Base-by-base conservation (phyloP, 2,888 invertebrate species). In the Megaustenia siamemsis region DNA sequence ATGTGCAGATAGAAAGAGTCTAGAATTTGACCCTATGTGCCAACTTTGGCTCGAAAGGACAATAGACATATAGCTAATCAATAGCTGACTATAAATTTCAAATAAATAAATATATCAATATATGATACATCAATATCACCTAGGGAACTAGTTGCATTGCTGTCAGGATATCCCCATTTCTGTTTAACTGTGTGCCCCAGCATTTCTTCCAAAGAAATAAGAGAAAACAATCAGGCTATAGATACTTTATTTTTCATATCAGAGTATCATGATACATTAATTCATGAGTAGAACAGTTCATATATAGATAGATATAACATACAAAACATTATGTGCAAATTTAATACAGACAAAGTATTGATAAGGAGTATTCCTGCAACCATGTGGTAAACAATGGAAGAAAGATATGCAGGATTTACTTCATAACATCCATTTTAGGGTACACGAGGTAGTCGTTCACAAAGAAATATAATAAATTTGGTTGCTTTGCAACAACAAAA, bases 191-290 rank as follows among this genome's bases (percentile, higher is more conserved):
- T n/a, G n/a, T n/a, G n/a, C n/a, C n/a, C n/a, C n/a, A n/a, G n/a
- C n/a, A n/a, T n/a, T n/a, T n/a, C n/a, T n/a, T n/a, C n/a, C n/a
- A n/a, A n/a, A n/a, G n/a, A n/a, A n/a, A n/a, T n/a, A n/a, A 40
- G 10, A 38, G 8, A 43, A 73, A 69, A 69, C 28, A 40, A 12
- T 49, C 32, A 73, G 32, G 73, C 49, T 32, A 32, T 45, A 28
- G 73, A 32, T 49, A 73, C 49, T 73, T 73, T 73, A 73, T 73
- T 73, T 49, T n/a, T 73, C 12, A 73, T 73, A 49, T 49, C 32
- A 73, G n/a, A 73, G 45, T 73, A 73, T 45, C 43, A 45, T 73
- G 28, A 43, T 15, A 32, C 32, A 73, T 73, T 18, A 73, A 18
- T 49, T 49, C 49, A 49, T 24, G 24, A 43, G 18, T 38, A 38